Evolutionary conservation across 2,888 invertebrate species (phyloP).

Genomic region (Pediacus dermestoides): DNA sequence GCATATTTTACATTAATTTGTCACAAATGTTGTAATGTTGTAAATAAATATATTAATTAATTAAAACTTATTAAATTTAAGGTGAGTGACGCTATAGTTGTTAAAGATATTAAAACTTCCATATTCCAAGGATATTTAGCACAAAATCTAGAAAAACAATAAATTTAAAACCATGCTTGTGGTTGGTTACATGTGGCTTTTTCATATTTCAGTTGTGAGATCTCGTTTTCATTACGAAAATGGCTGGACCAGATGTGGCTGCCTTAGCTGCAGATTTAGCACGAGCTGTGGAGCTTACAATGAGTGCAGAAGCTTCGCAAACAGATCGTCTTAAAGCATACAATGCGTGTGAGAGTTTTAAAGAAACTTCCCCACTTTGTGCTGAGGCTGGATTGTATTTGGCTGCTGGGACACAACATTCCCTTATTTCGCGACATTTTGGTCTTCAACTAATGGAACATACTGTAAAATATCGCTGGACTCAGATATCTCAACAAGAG

Average conservation of each 20-base stretch:
- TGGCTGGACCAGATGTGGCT: conserved; percentile 61
- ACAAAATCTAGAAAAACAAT: too few relatives aligned
- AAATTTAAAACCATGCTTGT: conserved; percentile 4
- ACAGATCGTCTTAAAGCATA: conserved; percentile 77
- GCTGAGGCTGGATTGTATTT: conserved; percentile 81
- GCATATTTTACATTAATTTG: conserved; percentile 3
- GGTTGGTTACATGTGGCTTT: background rate
- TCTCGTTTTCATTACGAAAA: conserved; percentile 19
- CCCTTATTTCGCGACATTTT: conserved; percentile 81
- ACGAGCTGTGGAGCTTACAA: conserved; percentile 76
- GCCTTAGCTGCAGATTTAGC: conserved; percentile 75
- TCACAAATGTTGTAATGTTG: conserved; percentile 3
- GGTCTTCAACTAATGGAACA: conserved; percentile 92
- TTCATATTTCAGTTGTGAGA: too few relatives aligned
- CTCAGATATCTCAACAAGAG: conserved; percentile 79
- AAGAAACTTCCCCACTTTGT: conserved; percentile 82
- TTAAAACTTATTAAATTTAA: background rate
- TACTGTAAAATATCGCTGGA: conserved; percentile 90
- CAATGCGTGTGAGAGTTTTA: conserved; percentile 79
- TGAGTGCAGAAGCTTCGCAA: conserved; percentile 74
- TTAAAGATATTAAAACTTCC: too few relatives aligned
- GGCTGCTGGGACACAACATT: conserved; percentile 70
- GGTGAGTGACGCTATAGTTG: too few relatives aligned
- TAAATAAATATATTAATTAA: conserved; percentile 2
- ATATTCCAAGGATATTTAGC: too few relatives aligned